Conservation (phyloP, 2,888 invertebrate species). For the Andrena marginata region DNA sequence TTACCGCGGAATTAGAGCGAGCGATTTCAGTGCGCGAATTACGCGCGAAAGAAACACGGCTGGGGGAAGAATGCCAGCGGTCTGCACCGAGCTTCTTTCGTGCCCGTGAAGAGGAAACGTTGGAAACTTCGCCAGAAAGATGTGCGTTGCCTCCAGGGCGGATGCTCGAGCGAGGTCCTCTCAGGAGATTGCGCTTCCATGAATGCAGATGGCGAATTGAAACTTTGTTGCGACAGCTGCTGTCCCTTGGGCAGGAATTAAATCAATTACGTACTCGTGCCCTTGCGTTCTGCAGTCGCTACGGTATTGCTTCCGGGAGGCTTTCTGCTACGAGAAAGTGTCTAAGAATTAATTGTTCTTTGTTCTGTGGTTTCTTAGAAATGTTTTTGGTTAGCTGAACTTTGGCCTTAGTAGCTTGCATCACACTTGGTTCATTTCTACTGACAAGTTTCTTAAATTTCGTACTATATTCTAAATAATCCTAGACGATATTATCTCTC, state of each 20-base stretch:
- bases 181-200: constrained; percentile 44
- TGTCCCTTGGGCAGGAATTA: constrained; percentile 52
- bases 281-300: constrained; percentile 37
- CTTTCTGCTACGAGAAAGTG: background rate
- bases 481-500: too few relatives aligned
- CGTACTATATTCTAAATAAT: too few relatives aligned
- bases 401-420: too few relatives aligned
- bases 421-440: background rate
- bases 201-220: constrained; percentile 56
- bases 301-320: background rate
- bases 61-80: constrained; percentile 52
- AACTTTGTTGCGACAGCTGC: constrained; percentile 51
- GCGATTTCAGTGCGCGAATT: constrained; percentile 79
- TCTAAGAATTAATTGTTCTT: background rate
- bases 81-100: constrained; percentile 37
- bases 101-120: constrained; percentile 35
- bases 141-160: background rate
- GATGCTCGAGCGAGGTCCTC: constrained; percentile 44
- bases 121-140: constrained; percentile 44
- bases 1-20: constrained; percentile 81
- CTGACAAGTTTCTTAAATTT: background rate
- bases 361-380: background rate
- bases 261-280: constrained; percentile 58
- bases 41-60: constrained; percentile 69
- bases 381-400: background rate